These are phyloP conservation scores for Heliothis subflexa DNA, from an alignment of 1,140 invertebrate genomes.

Conservation along the genomic window DNA sequence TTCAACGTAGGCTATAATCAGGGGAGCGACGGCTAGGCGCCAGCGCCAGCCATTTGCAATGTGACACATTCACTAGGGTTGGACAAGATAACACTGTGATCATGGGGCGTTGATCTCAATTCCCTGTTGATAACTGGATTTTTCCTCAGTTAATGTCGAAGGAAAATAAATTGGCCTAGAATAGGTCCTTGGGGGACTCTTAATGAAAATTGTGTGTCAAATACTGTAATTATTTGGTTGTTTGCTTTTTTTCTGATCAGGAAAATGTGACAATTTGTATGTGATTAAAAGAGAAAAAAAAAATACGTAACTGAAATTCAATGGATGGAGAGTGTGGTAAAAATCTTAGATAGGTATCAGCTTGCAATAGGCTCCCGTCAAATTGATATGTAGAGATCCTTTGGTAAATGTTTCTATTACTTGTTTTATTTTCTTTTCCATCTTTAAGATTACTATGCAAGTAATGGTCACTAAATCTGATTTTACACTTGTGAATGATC, in stretches of 20 bases:
- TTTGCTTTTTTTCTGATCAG: background rate
- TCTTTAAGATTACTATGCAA: no score
- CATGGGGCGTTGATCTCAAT: conserved; percentile 46
- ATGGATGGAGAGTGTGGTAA: no score
- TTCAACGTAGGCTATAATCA: conserved; percentile 41
- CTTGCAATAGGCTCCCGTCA: no score
- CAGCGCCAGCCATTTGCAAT: conserved; percentile 40
- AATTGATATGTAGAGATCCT: no score
- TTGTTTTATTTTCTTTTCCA: no score
- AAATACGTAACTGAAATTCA: no score
- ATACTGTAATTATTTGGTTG: background rate
- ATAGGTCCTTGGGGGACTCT: conserved; percentile 9
- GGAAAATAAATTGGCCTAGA: conserved; percentile 18
- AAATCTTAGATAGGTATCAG: no score
- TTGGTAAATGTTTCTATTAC: no score
- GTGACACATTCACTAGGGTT: conserved; percentile 38
- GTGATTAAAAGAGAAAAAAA: no score
- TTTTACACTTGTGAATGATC: no score
- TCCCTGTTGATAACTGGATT: conserved; percentile 42
- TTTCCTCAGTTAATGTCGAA: conserved; percentile 24
- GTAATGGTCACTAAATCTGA: no score
- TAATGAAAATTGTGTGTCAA: background rate
- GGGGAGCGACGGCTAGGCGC: conserved; percentile 37
- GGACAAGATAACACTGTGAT: conserved; percentile 34
- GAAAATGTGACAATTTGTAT: no score